phyloP scores from a whole-genome alignment of 1,140 invertebrate species.

The Harlomillsia oculata region DNA sequence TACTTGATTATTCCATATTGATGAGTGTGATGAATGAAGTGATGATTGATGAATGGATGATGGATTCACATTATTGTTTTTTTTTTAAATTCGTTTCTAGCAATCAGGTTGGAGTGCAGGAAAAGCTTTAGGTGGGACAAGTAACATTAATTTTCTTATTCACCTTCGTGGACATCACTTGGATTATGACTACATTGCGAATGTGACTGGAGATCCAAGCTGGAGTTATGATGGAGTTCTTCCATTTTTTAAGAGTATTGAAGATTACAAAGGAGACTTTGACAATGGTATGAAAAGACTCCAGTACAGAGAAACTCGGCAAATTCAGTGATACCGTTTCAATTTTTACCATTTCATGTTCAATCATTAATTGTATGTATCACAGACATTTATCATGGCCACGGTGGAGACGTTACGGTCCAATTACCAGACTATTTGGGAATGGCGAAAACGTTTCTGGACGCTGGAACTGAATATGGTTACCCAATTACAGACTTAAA shows the following conservation, averaged over 20 bases:
- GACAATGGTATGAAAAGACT: constrained; percentile 3
- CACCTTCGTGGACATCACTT: constrained; percentile 48
- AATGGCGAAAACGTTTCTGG: constrained; percentile 47
- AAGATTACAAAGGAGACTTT: constrained; percentile 7
- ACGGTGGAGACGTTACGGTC: constrained; percentile 15
- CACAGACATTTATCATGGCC: constrained; percentile 15
- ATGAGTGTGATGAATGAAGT: too few relatives aligned
- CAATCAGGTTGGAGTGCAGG: constrained; percentile 15
- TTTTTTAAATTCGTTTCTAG: neutral
- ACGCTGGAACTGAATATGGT: constrained; percentile 58
- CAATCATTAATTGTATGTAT: neutral
- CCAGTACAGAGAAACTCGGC: too few relatives aligned
- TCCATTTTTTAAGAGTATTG: constrained; percentile 16
- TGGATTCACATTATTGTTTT: neutral
- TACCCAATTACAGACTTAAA: constrained; percentile 56
- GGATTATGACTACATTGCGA: constrained; percentile 44
- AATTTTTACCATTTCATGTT: neutral
- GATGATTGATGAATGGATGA: too few relatives aligned
- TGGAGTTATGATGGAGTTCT: constrained; percentile 16
- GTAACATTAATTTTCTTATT: constrained; percentile 50
- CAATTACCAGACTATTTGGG: constrained; percentile 26
- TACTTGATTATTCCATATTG: too few relatives aligned
- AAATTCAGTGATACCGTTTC: neutral
- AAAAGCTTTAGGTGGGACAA: constrained; percentile 37
- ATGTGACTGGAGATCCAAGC: constrained; percentile 13